Base-by-base conservation (phyloP, 1,140 invertebrate species). In the fruit fly (Drosophila melanogaster) region DNA sequence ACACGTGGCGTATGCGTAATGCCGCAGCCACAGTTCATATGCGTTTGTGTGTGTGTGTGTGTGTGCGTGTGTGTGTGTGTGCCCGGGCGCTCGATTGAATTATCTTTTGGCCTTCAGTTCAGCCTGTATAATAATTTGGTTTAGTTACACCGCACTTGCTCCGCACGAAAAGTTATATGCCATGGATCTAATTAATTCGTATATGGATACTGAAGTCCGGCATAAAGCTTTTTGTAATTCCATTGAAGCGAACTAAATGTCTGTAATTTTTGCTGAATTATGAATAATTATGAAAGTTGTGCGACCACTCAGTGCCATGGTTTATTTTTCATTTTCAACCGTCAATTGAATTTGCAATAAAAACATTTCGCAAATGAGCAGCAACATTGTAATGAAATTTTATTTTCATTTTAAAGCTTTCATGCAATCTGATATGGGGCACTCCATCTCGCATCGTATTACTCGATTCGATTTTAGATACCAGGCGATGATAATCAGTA, bases 1-100 rank as follows among this genome's bases (percentile, higher is more conserved):
- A 62, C 43, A 66, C 58, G 62, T 57, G 24, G 62, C 62, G 62
- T 66, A 66, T 59, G 22, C 61, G 61, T 59, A 30, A 58, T 46
- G 30, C 15, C 26, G 22, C 33, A 57, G 15, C 41, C 40, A 30
- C 55, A n/a, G n/a, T n/a, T n/a, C n/a, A 30, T 57, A 41, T 22
- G 41, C 17, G 26, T 55, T 11, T 19, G 19, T 22, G 19, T 26
- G n/a, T 24, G 41, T 1, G 10, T 22, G 12, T 26, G 10, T 46
- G n/a, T n/a, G n/a, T n/a, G n/a, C n/a, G 33, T 11, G 8, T 53
- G 33, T 33, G 33, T 6, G 33, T 33, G 6, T 8, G 10, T 0
- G 10, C 10, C 2, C 26, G 37, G 24, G 14, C 33, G 15, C n/a
- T 46, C 40, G 46, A 65, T 65, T 65, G 33, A 65, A 62, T 65